phyloP scores from a whole-genome alignment of 2,888 invertebrate species.

The Norana najaformis region DNA sequence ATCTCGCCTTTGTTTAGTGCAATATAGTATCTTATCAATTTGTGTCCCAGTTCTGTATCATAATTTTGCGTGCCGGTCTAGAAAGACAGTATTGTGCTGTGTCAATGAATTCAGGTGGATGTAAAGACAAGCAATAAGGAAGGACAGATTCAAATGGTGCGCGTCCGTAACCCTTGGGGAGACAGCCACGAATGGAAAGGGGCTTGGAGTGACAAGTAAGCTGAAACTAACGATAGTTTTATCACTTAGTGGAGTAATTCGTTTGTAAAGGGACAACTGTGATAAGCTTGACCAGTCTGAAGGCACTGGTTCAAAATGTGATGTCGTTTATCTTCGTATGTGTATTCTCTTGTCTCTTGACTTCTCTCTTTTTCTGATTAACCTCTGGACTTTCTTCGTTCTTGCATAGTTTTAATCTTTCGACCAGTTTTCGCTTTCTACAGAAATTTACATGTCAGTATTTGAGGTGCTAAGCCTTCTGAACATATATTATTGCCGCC shows the following conservation, averaged over 20 bases:
- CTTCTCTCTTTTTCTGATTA: too few species aligned
- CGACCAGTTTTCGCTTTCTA: too few species aligned
- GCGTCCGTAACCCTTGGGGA: conserved; percentile 92
- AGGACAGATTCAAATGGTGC: conserved; percentile 65
- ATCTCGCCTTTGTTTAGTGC: not conserved
- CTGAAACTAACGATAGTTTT: not conserved
- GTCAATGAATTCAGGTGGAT: conserved; percentile 16
- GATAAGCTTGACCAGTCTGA: not conserved
- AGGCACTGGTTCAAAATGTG: not conserved
- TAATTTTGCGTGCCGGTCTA: not conserved
- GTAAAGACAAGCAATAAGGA: conserved; percentile 53
- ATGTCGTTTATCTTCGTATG: too few species aligned
- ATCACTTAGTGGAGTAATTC: not conserved
- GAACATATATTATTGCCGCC: too few species aligned
- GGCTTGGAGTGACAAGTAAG: conserved; percentile 81
- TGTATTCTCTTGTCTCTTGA: too few species aligned
- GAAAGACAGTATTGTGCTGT: not conserved
- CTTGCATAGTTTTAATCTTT: too few species aligned
- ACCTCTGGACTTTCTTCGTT: too few species aligned
- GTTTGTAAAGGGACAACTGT: not conserved
- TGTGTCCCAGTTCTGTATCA: not conserved
- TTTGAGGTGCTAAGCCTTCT: too few species aligned
- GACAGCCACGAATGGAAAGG: conserved; percentile 94
- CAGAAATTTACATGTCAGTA: too few species aligned
- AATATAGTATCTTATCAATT: not conserved